These are phyloP conservation scores for Poeciliopsis turrubarensis DNA, from an alignment of 2,113 vertebrate genomes.

Conservation along the genomic window DNA sequence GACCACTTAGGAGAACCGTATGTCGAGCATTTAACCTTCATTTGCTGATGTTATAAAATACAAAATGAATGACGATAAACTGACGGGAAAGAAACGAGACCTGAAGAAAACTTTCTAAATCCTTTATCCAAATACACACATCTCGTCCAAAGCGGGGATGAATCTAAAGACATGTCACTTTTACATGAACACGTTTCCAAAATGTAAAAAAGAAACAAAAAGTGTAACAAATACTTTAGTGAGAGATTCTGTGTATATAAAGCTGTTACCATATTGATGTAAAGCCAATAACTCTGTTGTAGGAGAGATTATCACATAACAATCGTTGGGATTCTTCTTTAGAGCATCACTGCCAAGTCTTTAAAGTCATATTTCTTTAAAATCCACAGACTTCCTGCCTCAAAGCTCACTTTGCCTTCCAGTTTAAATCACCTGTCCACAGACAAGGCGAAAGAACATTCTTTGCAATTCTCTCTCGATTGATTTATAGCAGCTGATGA, in stretches of 20 bases:
- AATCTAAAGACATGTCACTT: neutral
- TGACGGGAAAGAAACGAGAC: too few species aligned
- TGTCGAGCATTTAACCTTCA: neutral
- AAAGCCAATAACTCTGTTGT: neutral
- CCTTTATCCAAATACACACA: neutral
- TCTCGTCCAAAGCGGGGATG: neutral
- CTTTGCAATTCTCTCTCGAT: neutral
- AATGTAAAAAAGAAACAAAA: too few species aligned
- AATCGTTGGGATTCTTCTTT: neutral
- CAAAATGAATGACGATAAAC: too few species aligned
- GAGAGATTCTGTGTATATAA: neutral
- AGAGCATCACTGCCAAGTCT: neutral
- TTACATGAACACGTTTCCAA: too few species aligned
- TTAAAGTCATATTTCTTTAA: neutral
- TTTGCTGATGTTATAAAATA: neutral
- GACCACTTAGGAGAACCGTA: neutral
- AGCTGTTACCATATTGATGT: neutral
- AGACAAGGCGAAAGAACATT: conserved; percentile 12
- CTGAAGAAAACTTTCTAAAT: neutral
- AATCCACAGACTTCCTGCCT: neutral
- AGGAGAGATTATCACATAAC: neutral
- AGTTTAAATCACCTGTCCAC: neutral
- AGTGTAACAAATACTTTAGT: neutral
- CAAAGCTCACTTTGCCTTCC: neutral
- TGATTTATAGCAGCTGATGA: neutral